Percentiles rank a stretch among this genome's conserved stretches.
phyloP scores from a whole-genome alignment of 2,113 vertebrate species.

The Poeciliopsis retropinna region DNA sequence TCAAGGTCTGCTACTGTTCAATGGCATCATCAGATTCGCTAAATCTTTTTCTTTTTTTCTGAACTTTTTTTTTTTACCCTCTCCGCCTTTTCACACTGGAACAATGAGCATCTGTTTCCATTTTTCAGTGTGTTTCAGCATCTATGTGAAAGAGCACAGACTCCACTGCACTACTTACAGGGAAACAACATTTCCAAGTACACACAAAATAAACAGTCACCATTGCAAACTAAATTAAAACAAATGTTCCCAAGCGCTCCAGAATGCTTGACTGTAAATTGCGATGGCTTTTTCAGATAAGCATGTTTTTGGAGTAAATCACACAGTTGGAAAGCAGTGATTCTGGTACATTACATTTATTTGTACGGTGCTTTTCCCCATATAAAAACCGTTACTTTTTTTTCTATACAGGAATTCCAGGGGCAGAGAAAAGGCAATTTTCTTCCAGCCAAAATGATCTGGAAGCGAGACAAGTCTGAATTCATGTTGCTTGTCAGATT shows the following conservation, averaged over 20 bases:
- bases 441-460: conserved; percentile 56
- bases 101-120: conserved; percentile 80
- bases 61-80: not conserved
- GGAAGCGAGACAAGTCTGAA: conserved; percentile 57
- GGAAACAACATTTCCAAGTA: conserved; percentile 54
- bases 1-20: conserved; percentile 48
- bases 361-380: conserved; percentile 44
- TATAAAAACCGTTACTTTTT: conserved; percentile 36
- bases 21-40: conserved; percentile 56
- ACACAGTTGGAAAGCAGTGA: conserved; percentile 55
- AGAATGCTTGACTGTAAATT: conserved; percentile 49
- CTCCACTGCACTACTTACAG: conserved; percentile 56
- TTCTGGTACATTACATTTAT: conserved; percentile 52
- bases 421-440: conserved; percentile 42
- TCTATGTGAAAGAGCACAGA: conserved; percentile 42
- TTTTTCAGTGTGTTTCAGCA: conserved; percentile 67
- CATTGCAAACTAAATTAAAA: conserved; percentile 64
- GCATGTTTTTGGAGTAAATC: conserved; percentile 60
- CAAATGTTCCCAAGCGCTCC: conserved; percentile 62
- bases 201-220: conserved; percentile 62
- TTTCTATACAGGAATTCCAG: conserved; percentile 42
- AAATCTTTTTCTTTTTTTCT: conserved; percentile 43
- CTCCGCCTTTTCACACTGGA: conserved; percentile 50
- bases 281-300: conserved; percentile 59
- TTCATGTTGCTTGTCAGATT: conserved; percentile 73